Conservation (phyloP, 2,888 invertebrate genomes). For the Disparrhopalites patrizii region DNA sequence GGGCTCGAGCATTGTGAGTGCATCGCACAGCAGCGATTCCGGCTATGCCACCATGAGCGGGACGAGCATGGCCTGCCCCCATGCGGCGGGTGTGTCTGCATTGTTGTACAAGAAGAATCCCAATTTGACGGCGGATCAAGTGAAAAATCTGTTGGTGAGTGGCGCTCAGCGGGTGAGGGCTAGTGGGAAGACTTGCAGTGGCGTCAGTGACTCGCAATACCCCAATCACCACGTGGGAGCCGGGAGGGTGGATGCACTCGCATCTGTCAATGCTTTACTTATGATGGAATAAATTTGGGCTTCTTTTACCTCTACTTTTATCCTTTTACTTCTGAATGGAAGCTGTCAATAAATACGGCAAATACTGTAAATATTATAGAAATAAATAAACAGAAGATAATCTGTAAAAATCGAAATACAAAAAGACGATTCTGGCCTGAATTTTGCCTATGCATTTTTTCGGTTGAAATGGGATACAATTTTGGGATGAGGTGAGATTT, state of each 20-base stretch:
- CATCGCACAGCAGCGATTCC: not conserved
- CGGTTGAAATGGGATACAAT: too few relatives aligned
- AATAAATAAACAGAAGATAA: too few relatives aligned
- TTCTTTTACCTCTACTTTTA: too few relatives aligned
- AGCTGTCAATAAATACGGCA: too few relatives aligned
- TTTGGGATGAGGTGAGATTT: too few relatives aligned
- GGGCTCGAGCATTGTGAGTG: not conserved
- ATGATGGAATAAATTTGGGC: too few relatives aligned
- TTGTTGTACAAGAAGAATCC: not conserved
- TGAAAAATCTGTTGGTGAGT: not conserved
- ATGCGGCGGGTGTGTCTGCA: slow-evolving; percentile 10
- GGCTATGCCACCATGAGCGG: slow-evolving; percentile 5
- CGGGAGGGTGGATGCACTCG: not conserved
- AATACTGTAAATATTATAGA: too few relatives aligned
- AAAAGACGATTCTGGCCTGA: too few relatives aligned
- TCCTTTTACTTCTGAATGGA: too few relatives aligned
- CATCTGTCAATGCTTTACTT: too few relatives aligned
- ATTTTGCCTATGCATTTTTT: too few relatives aligned
- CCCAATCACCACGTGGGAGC: slow-evolving; percentile 11
- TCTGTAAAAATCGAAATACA: too few relatives aligned
- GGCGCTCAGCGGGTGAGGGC: slow-evolving; percentile 1
- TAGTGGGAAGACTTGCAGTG: slow-evolving; percentile 4
- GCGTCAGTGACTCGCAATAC: not conserved
- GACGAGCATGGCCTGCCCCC: slow-evolving; percentile 20
- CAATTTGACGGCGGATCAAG: not conserved